phyloP scores from a whole-genome alignment of 2,113 vertebrate species.

The Cyanistes caeruleus region DNA sequence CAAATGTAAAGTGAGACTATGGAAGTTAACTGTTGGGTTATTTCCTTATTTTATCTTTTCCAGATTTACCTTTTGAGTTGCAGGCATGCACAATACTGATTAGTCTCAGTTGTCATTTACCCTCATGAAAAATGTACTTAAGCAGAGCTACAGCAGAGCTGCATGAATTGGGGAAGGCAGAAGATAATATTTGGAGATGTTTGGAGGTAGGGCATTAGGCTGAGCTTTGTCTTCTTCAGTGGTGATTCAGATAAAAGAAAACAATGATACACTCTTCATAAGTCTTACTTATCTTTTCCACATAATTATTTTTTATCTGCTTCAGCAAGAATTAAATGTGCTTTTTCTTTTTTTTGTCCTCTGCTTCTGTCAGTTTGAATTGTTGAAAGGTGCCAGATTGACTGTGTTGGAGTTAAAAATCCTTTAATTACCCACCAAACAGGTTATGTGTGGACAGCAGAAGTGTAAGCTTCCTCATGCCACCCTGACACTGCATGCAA shows the following conservation, averaged over 20 bases:
- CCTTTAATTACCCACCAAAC: slow-evolving; percentile 58
- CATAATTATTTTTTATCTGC: not conserved
- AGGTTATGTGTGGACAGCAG: slow-evolving; percentile 20
- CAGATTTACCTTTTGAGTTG: not conserved
- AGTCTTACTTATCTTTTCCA: not conserved
- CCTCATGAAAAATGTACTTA: not conserved
- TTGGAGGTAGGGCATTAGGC: not conserved
- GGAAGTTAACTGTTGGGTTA: not conserved
- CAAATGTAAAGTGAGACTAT: not conserved
- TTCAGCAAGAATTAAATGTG: not conserved
- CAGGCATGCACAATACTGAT: not conserved
- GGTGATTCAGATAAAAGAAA: not conserved
- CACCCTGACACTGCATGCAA: not conserved
- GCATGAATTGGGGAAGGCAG: not conserved
- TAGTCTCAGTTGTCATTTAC: not conserved
- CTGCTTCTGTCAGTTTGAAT: slow-evolving; percentile 5
- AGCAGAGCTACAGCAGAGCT: not conserved
- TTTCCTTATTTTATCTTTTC: not conserved
- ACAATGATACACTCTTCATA: not conserved
- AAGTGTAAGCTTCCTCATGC: slow-evolving; percentile 5
- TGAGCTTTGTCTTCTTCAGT: not conserved
- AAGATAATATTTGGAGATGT: not conserved
- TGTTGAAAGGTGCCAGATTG: slow-evolving; percentile 45
- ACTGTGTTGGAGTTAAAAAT: slow-evolving; percentile 50
- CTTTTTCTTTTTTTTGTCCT: slow-evolving; percentile 6